Conservation (phyloP, 2,888 invertebrate genomes). For the Eupithecia dodoneata region DNA sequence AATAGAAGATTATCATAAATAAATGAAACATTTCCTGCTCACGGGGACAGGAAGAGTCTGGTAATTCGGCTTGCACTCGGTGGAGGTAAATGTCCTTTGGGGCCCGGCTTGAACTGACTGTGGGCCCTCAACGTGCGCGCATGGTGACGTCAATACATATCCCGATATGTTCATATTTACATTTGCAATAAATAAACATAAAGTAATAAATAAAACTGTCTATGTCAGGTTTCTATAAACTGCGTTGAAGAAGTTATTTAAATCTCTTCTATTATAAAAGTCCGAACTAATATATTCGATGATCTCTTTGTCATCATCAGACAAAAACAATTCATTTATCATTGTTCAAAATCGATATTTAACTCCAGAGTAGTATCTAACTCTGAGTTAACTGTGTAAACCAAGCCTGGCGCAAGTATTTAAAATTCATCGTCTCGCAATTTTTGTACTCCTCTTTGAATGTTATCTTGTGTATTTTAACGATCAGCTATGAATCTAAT, state of each 20-base stretch:
- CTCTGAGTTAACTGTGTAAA: no score
- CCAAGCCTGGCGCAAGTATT: neutral
- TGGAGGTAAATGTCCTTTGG: slow-evolving; percentile 51
- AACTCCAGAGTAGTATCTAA: no score
- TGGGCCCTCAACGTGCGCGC: neutral
- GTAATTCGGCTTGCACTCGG: neutral
- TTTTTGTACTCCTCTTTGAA: neutral
- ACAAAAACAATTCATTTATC: no score
- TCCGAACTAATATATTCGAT: no score
- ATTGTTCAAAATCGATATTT: no score
- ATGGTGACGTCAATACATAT: slow-evolving; percentile 55
- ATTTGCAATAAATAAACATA: slow-evolving; percentile 2
- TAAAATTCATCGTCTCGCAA: neutral
- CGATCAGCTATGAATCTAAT: neutral
- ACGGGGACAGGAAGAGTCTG: slow-evolving; percentile 8
- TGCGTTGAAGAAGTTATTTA: neutral
- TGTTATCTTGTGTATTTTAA: neutral
- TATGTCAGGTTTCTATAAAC: neutral
- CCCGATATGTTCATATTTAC: slow-evolving; percentile 1
- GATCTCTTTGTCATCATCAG: no score
- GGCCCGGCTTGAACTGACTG: neutral
- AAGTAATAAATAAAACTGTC: neutral
- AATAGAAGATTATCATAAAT: neutral
- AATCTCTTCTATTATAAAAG: no score
- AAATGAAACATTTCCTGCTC: neutral